Percentiles rank a stretch among this genome's conserved stretches.
Evolutionary conservation across 2,797 vertebrate species (phyloP).

Genomic region (Tangara arthus): DNA sequence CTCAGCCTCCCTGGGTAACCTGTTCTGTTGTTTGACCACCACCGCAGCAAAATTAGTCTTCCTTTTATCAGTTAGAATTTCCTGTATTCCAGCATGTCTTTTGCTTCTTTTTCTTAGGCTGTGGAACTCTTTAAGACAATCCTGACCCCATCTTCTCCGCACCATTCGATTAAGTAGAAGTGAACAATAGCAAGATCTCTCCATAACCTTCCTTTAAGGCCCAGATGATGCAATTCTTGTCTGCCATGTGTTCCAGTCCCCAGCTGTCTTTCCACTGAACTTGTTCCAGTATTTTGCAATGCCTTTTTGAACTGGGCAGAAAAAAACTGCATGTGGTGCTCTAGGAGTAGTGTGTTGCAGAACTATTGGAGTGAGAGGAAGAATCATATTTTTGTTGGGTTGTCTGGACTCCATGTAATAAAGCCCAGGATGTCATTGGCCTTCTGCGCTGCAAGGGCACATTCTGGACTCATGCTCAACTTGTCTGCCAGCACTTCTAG

Average conservation of each 20-base stretch:
- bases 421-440: not conserved
- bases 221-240: not conserved
- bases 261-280: not conserved
- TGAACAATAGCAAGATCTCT: not conserved
- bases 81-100: not conserved
- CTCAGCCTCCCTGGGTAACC: not conserved
- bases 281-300: not conserved
- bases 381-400: not conserved
- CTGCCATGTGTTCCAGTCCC: not conserved
- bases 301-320: not conserved
- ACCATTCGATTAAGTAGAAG: not conserved
- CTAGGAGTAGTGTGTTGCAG: not conserved
- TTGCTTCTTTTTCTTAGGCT: not conserved
- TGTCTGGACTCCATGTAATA: not conserved
- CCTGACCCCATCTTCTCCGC: not conserved
- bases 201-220: not conserved
- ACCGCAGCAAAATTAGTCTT: not conserved
- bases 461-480: not conserved
- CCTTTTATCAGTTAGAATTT: not conserved
- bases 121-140: not conserved
- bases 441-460: not conserved
- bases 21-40: not conserved
- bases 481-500: not conserved
- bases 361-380: not conserved
- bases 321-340: not conserved